Percentiles rank a stretch among this genome's conserved stretches.
These are phyloP conservation scores for Phasia obesa DNA, from an alignment of 2,888 invertebrate species.

Conservation along the genomic window DNA sequence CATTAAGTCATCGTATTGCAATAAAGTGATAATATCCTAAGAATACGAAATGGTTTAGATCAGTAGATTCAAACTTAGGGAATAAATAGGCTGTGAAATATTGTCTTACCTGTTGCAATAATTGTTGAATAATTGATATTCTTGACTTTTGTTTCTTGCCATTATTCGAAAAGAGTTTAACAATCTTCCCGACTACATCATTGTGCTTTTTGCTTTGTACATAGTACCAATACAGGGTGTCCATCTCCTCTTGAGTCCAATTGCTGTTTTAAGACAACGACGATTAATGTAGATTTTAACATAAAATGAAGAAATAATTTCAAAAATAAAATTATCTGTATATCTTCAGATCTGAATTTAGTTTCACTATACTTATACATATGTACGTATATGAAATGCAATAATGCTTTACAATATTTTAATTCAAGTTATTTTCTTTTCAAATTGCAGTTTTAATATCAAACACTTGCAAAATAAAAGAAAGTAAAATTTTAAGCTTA, in stretches of 20 bases:
- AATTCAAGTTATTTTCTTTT: not conserved
- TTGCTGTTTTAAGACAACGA: conserved; percentile 77
- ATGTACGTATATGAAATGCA: conserved; percentile 14
- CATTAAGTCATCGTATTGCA: conserved; percentile 84
- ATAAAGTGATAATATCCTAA: conserved; percentile 85
- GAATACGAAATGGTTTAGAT: too few relatives aligned
- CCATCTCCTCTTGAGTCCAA: conserved; percentile 87
- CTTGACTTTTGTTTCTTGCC: conserved; percentile 85
- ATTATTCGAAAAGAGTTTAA: conserved; percentile 85
- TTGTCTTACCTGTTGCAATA: conserved; percentile 83
- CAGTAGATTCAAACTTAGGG: not conserved
- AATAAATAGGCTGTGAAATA: not conserved
- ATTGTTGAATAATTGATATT: conserved; percentile 85
- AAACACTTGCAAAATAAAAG: conserved; percentile 9
- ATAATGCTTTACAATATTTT: conserved; percentile 48
- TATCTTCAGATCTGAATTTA: not conserved
- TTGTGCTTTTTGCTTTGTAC: conserved; percentile 84
- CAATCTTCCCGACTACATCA: conserved; percentile 86
- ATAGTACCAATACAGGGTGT: conserved; percentile 87
- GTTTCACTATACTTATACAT: too few relatives aligned
- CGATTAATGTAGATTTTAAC: conserved; percentile 55
- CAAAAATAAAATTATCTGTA: conserved; percentile 5
- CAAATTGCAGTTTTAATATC: not conserved
- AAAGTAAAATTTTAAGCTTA: not conserved
- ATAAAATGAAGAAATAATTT: conserved; percentile 52